Evolutionary conservation across 2,113 vertebrate genomes (phyloP).

Genomic region (Tricholaema leucomelas): DNA sequence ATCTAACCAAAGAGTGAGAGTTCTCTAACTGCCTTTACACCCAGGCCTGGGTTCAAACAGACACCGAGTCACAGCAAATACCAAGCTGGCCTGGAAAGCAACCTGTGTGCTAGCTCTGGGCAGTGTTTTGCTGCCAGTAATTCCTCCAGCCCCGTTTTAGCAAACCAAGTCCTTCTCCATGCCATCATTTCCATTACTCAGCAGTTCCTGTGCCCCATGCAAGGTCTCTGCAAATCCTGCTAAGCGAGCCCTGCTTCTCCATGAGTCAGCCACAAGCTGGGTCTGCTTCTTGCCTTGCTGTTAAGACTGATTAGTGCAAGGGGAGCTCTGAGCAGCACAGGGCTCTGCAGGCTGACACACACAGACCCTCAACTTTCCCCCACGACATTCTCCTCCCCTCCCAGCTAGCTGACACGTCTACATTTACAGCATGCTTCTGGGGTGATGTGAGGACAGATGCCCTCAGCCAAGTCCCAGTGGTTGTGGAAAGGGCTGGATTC

Average conservation of each 20-base stretch:
- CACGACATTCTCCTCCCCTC: background rate
- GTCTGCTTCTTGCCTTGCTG: background rate
- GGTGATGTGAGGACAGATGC: background rate
- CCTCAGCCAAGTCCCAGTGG: background rate
- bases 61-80: background rate
- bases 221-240: background rate
- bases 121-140: background rate
- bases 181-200: background rate
- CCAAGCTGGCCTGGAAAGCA: background rate
- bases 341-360: background rate
- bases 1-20: background rate
- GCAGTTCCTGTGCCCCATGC: background rate
- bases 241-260: background rate
- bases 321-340: background rate
- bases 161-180: background rate
- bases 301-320: background rate
- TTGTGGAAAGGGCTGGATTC: background rate
- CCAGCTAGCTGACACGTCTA: conserved; percentile 13
- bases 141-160: background rate
- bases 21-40: background rate
- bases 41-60: background rate
- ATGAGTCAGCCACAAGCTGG: background rate
- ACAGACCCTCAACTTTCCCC: background rate
- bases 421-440: background rate
- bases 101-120: background rate